Base-by-base conservation (phyloP, 2,888 invertebrate genomes). In the Poecilus cupreus region DNA sequence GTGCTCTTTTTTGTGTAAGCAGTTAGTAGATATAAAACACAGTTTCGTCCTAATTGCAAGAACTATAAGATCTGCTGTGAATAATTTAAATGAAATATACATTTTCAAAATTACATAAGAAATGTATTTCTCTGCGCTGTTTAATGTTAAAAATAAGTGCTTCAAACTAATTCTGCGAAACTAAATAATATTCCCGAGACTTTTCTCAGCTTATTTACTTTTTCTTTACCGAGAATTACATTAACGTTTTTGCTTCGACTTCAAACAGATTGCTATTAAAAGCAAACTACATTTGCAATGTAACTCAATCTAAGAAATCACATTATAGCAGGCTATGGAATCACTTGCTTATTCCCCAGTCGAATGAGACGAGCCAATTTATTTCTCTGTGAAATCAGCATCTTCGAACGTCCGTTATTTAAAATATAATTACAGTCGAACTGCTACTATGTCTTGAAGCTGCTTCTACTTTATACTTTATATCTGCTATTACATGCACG, bases 251-350 rank as follows among this genome's bases (percentile, higher is more conserved):
- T 72, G 20, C 37, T 16, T 26, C 57, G 39, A 57, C 76, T 76
- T 76, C 76, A 76, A 76, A 77, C 77, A 60, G 77, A 32, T 77
- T 43, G 76, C 76, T 76, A 60, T 77, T 54, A 77, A 77, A 37
- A 60, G 60, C 60, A 77, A 60, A 60, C 77, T 77, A 37, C 39
- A 60, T 77, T 77, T 60, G 60, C 60, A 77, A 20, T 43, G 57
- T 32, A 77, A 77, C 43, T 77, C 43, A 60, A 77, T 77, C 77
- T 39, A 32, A 37, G 72, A 22, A 72, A 72, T 72, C 72, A 46
- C 46, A 72, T 72, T 70, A 70, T 20, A 70, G 20, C 70, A 39
- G 24, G 60, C 26, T 60, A 32, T 11, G 20, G 60, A 13, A 60
- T 60, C 64, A 68, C n/a, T 68, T 68, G 13, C 37, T 18, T 32